Evolutionary conservation across 2,888 invertebrate species (phyloP), one percentile per base, ranked within the genome.

Genomic region (Aphodius sticticus): DNA sequence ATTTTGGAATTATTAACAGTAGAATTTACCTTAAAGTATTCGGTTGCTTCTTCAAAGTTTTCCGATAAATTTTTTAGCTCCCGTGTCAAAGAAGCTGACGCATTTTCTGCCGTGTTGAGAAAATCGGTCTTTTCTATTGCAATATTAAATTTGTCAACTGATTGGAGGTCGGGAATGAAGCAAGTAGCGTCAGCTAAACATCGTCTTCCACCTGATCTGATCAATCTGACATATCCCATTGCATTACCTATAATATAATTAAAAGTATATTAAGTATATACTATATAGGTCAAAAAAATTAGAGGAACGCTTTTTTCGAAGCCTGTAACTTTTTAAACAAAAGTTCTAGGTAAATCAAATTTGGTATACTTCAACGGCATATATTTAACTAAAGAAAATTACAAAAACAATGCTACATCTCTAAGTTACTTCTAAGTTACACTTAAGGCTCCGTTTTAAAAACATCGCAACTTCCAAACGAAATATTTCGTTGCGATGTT

Each of bases 151-250:
- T 92, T 90, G 70, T 92, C 91, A 1, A 89, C 88, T 35, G 89
- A 89, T 83, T 94, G 93, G 36, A 97, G 92, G 86, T 95, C 94
- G 0, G 98, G 96, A 82, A 99, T 91, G 89, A 97, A 99, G 35
- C 96, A 93, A 69, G 97, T 95, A 0, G 97, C 96, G 87, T 96
- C 96, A 6, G 97, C 96, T 86, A 97, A 96, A 84, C 97, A 97
- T 87, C 98, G 96, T 72, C 98, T 92, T 5, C 97, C 97, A 16
- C 99, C 99, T 0, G 98, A 97, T 78, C 97, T 92, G 79, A 99
- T 95, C 90, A 99, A 93, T 76, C 99, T 92, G 5, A 99, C 96
- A 87, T 98, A 99, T 2, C 98, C 99, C 92, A 99, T 95, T 0
- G 98, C 97, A 89, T 99, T 99, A 15, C 93, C 93, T 92, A 84